These are phyloP conservation scores for Lagopus muta DNA, from an alignment of 2,113 vertebrate species.

Conservation along the genomic window DNA sequence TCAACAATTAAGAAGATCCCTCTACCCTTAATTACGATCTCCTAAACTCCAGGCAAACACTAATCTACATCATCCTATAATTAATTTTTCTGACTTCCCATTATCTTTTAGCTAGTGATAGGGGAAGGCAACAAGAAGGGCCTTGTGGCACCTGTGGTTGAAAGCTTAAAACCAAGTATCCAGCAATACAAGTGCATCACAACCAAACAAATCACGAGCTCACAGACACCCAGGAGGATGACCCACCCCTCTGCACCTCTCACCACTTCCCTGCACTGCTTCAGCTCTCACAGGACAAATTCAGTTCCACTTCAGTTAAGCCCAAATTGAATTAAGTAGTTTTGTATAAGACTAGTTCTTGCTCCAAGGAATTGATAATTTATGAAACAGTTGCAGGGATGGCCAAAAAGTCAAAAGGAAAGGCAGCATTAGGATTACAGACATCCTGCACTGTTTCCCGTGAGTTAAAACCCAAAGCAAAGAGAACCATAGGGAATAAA, in stretches of 20 bases:
- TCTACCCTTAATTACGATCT: constrained; percentile 36
- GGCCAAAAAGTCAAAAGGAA: neutral
- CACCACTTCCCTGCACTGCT: neutral
- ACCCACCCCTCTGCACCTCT: neutral
- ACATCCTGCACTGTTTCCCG: neutral
- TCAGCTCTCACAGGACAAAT: neutral
- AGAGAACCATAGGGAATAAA: neutral
- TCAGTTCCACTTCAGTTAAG: neutral
- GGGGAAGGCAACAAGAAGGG: neutral
- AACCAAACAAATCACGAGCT: neutral
- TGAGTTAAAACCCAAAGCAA: neutral
- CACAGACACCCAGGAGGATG: neutral
- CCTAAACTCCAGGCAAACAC: constrained; percentile 33
- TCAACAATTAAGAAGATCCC: neutral
- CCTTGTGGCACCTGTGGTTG: neutral
- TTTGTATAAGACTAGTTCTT: neutral
- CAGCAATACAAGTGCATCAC: neutral
- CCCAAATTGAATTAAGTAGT: neutral
- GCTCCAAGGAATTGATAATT: constrained; percentile 5
- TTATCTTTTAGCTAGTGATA: constrained; percentile 1
- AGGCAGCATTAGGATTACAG: neutral
- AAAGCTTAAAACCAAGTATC: neutral
- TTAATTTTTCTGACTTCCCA: constrained; percentile 33
- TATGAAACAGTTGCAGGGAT: neutral
- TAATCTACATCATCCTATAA: constrained; percentile 36